Evolutionary conservation across 2,888 invertebrate species (phyloP).

Genomic region (Drosophila engyochracea): DNA sequence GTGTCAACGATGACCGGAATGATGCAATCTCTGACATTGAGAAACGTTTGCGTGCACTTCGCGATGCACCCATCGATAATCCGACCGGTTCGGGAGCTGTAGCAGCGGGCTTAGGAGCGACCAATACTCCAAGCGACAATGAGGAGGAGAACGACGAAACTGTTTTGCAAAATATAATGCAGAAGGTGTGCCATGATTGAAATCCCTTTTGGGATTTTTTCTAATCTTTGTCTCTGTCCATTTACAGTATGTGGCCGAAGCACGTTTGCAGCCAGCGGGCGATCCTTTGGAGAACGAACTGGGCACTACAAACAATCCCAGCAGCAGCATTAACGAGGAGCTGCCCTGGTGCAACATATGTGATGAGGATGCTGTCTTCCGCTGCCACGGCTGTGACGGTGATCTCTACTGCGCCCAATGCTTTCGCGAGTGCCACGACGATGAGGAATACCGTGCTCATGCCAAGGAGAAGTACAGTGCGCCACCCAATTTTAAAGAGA

Average conservation of each 20-base stretch:
- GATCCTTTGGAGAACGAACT: constrained; percentile 85
- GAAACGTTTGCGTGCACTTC: constrained; percentile 86
- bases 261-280: constrained; percentile 85
- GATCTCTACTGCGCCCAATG: constrained; percentile 93
- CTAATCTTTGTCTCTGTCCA: neutral
- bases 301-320: constrained; percentile 55
- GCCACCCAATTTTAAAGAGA: constrained; percentile 83
- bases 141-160: constrained; percentile 85
- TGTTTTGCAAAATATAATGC: constrained; percentile 82
- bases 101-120: constrained; percentile 42
- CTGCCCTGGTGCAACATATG: constrained; percentile 95
- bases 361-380: constrained; percentile 91
- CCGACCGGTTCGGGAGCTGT: constrained; percentile 5
- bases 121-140: constrained; percentile 81
- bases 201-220: neutral
- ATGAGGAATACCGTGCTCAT: constrained; percentile 86
- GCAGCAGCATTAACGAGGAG: constrained; percentile 85
- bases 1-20: constrained; percentile 85
- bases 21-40: constrained; percentile 87
- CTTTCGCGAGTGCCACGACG: constrained; percentile 90
- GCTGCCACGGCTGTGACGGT: constrained; percentile 91
- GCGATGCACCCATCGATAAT: constrained; percentile 84
- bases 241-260: constrained; percentile 86
- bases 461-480: constrained; percentile 76
- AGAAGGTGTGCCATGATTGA: constrained; percentile 63